Percentiles rank a stretch among this genome's conserved stretches.
phyloP scores from a whole-genome alignment of 2,888 invertebrate genomes.

The Eumacrocentrus americanus region DNA sequence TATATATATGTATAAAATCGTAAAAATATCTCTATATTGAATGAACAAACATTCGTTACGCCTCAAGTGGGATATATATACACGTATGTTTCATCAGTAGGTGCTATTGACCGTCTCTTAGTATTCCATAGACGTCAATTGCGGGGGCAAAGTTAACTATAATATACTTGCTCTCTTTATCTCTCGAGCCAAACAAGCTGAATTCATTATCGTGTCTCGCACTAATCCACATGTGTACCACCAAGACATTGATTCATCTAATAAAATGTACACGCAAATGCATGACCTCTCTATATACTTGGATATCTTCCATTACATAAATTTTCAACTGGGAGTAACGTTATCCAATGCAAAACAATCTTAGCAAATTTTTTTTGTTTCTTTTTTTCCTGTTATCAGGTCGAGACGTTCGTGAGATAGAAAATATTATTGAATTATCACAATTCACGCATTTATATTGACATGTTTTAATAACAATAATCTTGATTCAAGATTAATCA shows the following conservation, averaged over 20 bases:
- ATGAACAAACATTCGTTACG: background rate
- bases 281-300: too few species aligned
- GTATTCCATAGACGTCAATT: conserved; percentile 18
- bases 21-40: background rate
- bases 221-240: conserved; percentile 38
- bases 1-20: too few species aligned
- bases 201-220: conserved; percentile 41
- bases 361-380: background rate
- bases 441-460: too few species aligned
- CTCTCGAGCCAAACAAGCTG: conserved; percentile 38
- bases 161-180: conserved; percentile 36
- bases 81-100: background rate
- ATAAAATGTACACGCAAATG: too few species aligned
- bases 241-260: background rate
- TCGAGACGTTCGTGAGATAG: background rate
- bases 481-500: too few species aligned
- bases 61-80: background rate
- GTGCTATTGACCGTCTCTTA: conserved; percentile 17
- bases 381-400: background rate
- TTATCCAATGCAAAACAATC: background rate
- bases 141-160: conserved; percentile 27
- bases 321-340: background rate
- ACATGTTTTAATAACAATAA: too few species aligned
- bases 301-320: too few species aligned
- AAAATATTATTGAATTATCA: too few species aligned